A percentile compares a stretch with the other conserved stretches of the same genome.
Evolutionary conservation across 2,113 vertebrate species (phyloP).

Genomic region (Phalacrocorax brasilianus): DNA sequence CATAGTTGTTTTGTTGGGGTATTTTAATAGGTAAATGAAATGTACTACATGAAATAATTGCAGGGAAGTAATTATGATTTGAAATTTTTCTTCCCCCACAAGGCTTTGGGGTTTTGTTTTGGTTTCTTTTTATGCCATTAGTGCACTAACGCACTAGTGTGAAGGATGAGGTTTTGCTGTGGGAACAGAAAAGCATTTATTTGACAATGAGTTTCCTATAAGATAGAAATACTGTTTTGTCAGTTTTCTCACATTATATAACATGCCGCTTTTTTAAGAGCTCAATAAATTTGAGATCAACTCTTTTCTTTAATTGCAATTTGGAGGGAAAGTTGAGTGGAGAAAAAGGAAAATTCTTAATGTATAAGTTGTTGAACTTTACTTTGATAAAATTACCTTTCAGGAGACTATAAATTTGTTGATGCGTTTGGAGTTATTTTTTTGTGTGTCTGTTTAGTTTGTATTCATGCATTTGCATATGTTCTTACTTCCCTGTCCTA

Average conservation of each 20-base stretch:
- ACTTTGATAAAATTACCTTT: not conserved
- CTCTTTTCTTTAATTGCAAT: not conserved
- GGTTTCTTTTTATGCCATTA: not conserved
- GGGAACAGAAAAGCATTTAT: not conserved
- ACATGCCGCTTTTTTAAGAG: not conserved
- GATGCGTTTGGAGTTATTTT: not conserved
- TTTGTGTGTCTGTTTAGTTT: not conserved
- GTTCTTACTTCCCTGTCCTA: not conserved
- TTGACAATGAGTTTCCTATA: not conserved
- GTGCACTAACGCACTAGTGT: not conserved
- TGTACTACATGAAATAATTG: not conserved
- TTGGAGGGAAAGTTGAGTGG: not conserved
- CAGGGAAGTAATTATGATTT: not conserved
- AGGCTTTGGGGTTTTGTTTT: not conserved
- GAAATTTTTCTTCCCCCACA: not conserved
- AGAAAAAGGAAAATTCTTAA: not conserved
- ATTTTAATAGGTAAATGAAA: no score
- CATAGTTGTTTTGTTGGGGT: not conserved
- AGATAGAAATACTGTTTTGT: not conserved
- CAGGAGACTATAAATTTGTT: not conserved
- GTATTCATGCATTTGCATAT: not conserved
- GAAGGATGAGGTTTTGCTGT: not conserved
- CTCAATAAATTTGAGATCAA: not conserved
- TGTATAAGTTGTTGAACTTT: not conserved
- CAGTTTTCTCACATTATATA: not conserved